Percentiles rank a stretch among this genome's conserved stretches.
phyloP scores from a whole-genome alignment of 30 jellyfish, hydroid and myxozoan species.

The Aurelia sp. region DNA sequence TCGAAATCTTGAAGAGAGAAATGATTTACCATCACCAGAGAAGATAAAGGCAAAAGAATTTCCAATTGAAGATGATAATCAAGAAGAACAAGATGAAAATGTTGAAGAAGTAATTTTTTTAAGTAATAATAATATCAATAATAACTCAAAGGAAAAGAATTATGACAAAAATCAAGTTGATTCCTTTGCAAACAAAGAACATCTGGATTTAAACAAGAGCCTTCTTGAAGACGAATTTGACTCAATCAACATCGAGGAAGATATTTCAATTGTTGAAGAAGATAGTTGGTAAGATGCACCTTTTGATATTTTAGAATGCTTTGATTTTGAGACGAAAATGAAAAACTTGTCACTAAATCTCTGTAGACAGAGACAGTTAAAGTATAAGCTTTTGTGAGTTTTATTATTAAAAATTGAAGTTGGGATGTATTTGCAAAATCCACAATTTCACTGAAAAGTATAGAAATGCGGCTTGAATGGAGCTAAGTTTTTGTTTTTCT shows the following conservation, averaged over 20 bases:
- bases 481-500: too few species aligned
- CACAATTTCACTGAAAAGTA: too few species aligned
- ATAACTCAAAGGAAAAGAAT: background rate
- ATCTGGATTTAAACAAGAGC: background rate
- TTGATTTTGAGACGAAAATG: too few species aligned
- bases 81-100: background rate
- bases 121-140: background rate
- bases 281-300: constrained; percentile 53
- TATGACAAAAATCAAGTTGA: background rate
- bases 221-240: constrained; percentile 36
- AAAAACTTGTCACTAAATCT: too few species aligned
- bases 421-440: too few species aligned
- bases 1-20: constrained; percentile 66
- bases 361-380: too few species aligned
- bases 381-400: too few species aligned
- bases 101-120: background rate
- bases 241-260: constrained; percentile 22
- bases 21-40: constrained; percentile 63
- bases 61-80: background rate
- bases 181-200: background rate
- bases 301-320: too few species aligned
- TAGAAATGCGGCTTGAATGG: too few species aligned
- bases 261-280: constrained; percentile 52
- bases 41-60: background rate
- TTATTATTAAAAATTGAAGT: too few species aligned